A percentile compares a stretch with the other conserved stretches of the same genome.
These are phyloP conservation scores for Labroides dimidiatus DNA, from an alignment of 2,797 vertebrate genomes.

Conservation along the genomic window DNA sequence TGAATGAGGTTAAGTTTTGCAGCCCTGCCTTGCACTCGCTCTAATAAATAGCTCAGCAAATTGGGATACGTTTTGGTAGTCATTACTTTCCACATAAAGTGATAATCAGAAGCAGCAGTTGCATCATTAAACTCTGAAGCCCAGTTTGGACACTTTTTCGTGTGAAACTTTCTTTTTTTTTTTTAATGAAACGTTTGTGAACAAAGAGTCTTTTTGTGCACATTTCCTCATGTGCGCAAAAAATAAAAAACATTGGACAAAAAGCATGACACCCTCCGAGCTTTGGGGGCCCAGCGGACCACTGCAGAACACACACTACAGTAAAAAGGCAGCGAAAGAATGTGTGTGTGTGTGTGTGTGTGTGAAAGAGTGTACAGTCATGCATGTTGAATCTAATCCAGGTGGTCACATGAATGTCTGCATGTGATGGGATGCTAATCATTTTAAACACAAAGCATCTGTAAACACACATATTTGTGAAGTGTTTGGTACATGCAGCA, in stretches of 20 bases:
- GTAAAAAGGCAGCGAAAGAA: slow-evolving; percentile 19
- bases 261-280: slow-evolving; percentile 61
- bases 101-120: slow-evolving; percentile 43
- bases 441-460: slow-evolving; percentile 35
- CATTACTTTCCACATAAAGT: slow-evolving; percentile 50
- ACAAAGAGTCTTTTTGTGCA: slow-evolving; percentile 20
- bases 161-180: slow-evolving; percentile 18
- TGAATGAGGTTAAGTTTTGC: slow-evolving; percentile 5
- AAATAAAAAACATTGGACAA: slow-evolving; percentile 19
- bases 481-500: slow-evolving; percentile 2
- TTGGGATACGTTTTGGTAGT: slow-evolving; percentile 23
- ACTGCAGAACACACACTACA: slow-evolving; percentile 40
- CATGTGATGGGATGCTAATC: slow-evolving; percentile 23
- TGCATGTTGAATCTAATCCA: slow-evolving; percentile 59
- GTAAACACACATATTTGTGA: slow-evolving; percentile 40
- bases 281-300: slow-evolving; percentile 71
- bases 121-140: slow-evolving; percentile 2
- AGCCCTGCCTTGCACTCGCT: slow-evolving; percentile 6
- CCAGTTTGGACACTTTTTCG: slow-evolving; percentile 2
- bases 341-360: slow-evolving; percentile 31
- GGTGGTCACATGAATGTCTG: slow-evolving; percentile 48
- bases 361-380: slow-evolving; percentile 27
- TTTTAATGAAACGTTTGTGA: not conserved
- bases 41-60: slow-evolving; percentile 20
- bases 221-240: slow-evolving; percentile 14